A percentile compares a stretch with the other conserved stretches of the same genome.
Conservation (phyloP, 2,113 vertebrate species). For the Peromyscus maniculatus region DNA sequence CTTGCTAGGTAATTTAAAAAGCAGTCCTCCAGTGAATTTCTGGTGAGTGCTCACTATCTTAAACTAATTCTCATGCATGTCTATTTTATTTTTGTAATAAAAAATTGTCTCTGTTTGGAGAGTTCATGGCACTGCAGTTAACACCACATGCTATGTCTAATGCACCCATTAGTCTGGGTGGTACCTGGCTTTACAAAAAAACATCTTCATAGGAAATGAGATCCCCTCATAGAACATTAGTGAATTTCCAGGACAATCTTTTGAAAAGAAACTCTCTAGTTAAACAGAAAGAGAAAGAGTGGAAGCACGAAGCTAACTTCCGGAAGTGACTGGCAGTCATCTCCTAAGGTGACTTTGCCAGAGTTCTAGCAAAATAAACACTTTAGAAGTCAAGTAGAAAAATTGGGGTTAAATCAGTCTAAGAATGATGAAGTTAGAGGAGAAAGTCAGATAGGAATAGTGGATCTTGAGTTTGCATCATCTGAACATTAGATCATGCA, state of each 20-base stretch:
- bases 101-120: background rate
- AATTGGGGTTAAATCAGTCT: background rate
- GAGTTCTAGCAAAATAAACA: background rate
- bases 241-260: background rate
- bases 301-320: background rate
- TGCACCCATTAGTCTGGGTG: background rate
- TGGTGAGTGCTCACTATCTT: background rate
- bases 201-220: background rate
- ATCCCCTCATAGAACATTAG: background rate
- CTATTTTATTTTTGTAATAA: background rate
- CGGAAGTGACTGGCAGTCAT: background rate
- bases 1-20: background rate
- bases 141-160: background rate
- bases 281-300: background rate
- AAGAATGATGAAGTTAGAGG: accelerated
- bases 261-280: background rate
- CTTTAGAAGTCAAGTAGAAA: background rate
- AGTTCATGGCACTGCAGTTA: background rate
- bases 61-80: background rate
- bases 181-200: background rate
- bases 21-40: background rate
- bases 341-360: background rate
- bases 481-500: background rate
- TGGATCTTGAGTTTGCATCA: background rate
- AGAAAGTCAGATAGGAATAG: accelerated